These are phyloP conservation scores for Sminthopsis crassicaudata DNA, from an alignment of 2,113 vertebrate genomes.

Conservation along the genomic window DNA sequence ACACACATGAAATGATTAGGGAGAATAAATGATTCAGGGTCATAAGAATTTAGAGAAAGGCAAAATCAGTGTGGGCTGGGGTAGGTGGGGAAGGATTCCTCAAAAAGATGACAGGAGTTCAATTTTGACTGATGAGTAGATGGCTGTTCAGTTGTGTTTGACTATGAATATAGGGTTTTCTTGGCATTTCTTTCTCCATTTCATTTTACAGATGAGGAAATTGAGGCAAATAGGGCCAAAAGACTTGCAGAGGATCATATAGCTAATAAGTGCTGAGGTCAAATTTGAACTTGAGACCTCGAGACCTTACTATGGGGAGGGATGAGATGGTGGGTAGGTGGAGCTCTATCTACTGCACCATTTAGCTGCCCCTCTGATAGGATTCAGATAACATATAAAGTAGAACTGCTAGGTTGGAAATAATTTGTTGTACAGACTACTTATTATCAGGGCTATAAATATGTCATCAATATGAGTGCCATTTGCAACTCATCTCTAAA, in stretches of 20 bases:
- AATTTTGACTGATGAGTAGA: background rate
- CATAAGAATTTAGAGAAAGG: conserved; percentile 19
- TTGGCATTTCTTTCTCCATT: too few relatives aligned
- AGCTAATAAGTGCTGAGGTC: too few relatives aligned
- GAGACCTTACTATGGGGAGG: too few relatives aligned
- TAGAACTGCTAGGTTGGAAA: background rate
- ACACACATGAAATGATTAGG: background rate
- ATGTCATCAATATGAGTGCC: background rate
- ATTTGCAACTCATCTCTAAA: background rate
- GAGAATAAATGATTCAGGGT: background rate
- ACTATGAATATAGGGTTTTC: too few relatives aligned
- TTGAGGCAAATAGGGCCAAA: too few relatives aligned
- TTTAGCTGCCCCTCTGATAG: too few relatives aligned
- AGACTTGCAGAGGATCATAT: too few relatives aligned
- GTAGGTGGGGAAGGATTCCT: background rate
- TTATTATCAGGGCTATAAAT: background rate
- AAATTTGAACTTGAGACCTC: too few relatives aligned
- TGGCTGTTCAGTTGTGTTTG: background rate
- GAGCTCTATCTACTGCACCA: background rate
- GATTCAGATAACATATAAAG: background rate
- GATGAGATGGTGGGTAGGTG: too few relatives aligned
- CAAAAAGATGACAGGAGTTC: background rate
- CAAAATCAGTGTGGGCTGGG: background rate
- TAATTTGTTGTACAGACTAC: background rate
- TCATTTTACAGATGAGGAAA: too few relatives aligned